Percentiles rank a stretch among this genome's conserved stretches.
phyloP scores from a whole-genome alignment of 1,140 invertebrate species.

The Nymphalis io region DNA sequence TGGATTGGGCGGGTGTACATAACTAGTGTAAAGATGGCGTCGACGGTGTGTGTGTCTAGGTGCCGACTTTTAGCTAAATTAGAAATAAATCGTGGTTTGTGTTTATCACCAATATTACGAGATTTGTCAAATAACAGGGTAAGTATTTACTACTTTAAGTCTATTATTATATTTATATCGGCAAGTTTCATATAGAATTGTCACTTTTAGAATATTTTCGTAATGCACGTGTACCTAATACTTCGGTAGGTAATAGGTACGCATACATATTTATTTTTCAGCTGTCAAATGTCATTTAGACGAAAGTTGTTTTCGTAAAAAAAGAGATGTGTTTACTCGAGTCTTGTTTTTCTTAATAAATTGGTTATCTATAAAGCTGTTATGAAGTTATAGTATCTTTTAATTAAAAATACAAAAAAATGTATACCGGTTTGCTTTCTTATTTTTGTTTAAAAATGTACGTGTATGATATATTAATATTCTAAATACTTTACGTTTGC shows the following conservation, averaged over 20 bases:
- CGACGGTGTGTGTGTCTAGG: constrained; percentile 79
- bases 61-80: constrained; percentile 80
- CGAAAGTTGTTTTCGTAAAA: constrained; percentile 18
- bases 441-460: too few relatives aligned
- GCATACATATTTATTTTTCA: constrained; percentile 59
- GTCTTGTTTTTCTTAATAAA: neutral
- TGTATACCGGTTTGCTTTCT: too few relatives aligned
- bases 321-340: neutral
- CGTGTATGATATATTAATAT: too few relatives aligned
- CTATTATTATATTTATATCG: constrained; percentile 39
- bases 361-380: neutral
- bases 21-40: constrained; percentile 80
- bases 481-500: too few relatives aligned
- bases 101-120: constrained; percentile 77
- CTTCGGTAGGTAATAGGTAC: constrained; percentile 29
- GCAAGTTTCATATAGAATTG: constrained; percentile 59
- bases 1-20: constrained; percentile 40
- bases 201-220: constrained; percentile 48
- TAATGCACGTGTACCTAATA: constrained; percentile 54
- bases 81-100: constrained; percentile 81
- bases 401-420: too few relatives aligned
- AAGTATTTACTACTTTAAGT: constrained; percentile 53
- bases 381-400: too few relatives aligned
- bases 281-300: constrained; percentile 71
- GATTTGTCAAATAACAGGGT: constrained; percentile 77